Evolutionary conservation across 2,888 invertebrate genomes (phyloP).

Genomic region (Myopa tessellatipennis): DNA sequence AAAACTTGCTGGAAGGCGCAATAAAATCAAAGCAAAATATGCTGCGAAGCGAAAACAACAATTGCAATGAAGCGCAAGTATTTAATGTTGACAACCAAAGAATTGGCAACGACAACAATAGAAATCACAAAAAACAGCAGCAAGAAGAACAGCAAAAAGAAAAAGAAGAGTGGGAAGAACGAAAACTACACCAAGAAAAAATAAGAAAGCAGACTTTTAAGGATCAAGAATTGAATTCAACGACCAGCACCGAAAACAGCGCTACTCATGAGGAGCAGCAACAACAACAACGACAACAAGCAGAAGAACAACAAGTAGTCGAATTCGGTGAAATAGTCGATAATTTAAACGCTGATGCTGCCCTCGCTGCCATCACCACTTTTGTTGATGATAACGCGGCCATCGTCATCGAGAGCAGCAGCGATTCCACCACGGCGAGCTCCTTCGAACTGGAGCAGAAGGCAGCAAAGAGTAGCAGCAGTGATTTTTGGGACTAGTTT

Average conservation of each 20-base stretch:
- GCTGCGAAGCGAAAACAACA: no score
- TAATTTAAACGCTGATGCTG: constrained; percentile 36
- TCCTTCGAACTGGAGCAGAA: constrained; percentile 38
- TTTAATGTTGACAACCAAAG: constrained; percentile 20
- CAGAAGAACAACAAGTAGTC: constrained; percentile 8
- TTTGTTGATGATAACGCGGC: background rate
- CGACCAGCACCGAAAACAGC: background rate
- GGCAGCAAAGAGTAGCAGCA: constrained; percentile 44
- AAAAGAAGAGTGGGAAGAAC: background rate
- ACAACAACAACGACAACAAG: constrained; percentile 5
- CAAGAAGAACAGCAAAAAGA: constrained; percentile 4
- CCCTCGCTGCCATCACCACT: background rate
- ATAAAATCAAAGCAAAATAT: no score
- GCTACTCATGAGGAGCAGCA: background rate
- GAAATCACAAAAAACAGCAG: background rate
- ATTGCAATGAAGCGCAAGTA: constrained; percentile 29
- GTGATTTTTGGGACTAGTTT: constrained; percentile 49
- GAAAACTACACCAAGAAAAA: background rate
- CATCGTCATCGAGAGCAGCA: background rate
- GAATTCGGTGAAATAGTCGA: constrained; percentile 46
- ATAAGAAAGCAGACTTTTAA: background rate
- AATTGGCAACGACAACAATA: constrained; percentile 17
- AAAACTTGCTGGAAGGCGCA: background rate
- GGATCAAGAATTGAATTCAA: constrained; percentile 3
- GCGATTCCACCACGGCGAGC: constrained; percentile 29